Conservation (phyloP, 1,140 invertebrate species). For the Lysiphlebus fabarum region DNA sequence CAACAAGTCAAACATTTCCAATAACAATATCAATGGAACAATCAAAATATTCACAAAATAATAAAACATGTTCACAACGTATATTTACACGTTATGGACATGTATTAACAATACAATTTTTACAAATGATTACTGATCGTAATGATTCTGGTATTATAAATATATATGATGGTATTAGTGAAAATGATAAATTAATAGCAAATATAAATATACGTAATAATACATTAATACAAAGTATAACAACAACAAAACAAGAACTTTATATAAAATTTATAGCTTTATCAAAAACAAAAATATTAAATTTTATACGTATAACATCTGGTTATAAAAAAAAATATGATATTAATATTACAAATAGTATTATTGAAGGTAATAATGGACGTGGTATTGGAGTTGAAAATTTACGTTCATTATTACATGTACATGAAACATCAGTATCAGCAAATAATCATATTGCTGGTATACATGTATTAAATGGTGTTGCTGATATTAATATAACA, state of each 20-base stretch:
- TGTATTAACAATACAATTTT: slow-evolving; percentile 78
- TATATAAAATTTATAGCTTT: slow-evolving; percentile 73
- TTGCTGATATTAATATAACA: slow-evolving; percentile 90
- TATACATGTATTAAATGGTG: slow-evolving; percentile 79
- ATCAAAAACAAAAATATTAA: slow-evolving; percentile 65
- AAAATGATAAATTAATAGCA: slow-evolving; percentile 67
- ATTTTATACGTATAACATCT: slow-evolving; percentile 74
- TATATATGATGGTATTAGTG: slow-evolving; percentile 74
- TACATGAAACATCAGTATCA: slow-evolving; percentile 77
- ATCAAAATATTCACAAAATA: slow-evolving; percentile 63
- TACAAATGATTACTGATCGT: slow-evolving; percentile 70
- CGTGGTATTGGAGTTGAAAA: slow-evolving; percentile 86
- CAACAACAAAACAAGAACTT: slow-evolving; percentile 72
- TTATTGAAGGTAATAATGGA: slow-evolving; percentile 86
- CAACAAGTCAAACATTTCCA: slow-evolving; percentile 78
- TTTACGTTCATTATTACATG: slow-evolving; percentile 74
- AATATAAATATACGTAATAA: slow-evolving; percentile 70
- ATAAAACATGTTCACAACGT: slow-evolving; percentile 65
- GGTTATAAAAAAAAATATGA: slow-evolving; percentile 79
- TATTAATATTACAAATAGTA: slow-evolving; percentile 80
- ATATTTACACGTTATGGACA: slow-evolving; percentile 75
- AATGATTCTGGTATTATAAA: slow-evolving; percentile 72
- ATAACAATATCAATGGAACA: slow-evolving; percentile 75
- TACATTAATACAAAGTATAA: slow-evolving; percentile 81
- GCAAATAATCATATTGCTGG: slow-evolving; percentile 86